A percentile compares a stretch with the other conserved stretches of the same genome.
phyloP scores from a whole-genome alignment of 2,797 vertebrate genomes.

The Alexandromys oeconomus region DNA sequence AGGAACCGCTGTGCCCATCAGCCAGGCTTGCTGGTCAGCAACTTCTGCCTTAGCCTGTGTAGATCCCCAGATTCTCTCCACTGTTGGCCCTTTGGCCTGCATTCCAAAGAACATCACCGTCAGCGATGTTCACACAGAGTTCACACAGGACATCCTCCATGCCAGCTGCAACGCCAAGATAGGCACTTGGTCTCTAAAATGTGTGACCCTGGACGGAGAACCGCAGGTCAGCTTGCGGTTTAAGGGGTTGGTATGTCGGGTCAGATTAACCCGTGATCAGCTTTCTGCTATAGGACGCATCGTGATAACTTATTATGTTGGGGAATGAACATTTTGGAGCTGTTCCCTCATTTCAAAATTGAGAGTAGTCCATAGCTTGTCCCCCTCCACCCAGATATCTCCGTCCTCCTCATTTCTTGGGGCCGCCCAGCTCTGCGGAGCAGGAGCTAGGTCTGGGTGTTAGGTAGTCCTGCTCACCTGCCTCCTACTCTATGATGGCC shows the following conservation, averaged over 20 bases:
- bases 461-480: not conserved
- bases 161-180: not conserved
- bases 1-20: not conserved
- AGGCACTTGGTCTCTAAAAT: not conserved
- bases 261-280: not conserved
- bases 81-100: not conserved
- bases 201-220: not conserved
- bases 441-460: not conserved
- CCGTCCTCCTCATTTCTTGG: not conserved
- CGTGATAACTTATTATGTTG: not conserved
- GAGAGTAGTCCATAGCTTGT: not conserved
- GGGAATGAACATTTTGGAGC: not conserved
- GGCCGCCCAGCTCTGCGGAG: not conserved
- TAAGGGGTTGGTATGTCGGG: not conserved
- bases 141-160: not conserved
- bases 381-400: not conserved
- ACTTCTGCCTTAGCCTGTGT: not conserved
- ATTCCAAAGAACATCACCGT: constrained; percentile 34
- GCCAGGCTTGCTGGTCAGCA: not conserved
- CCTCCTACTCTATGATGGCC: not conserved
- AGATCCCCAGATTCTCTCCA: not conserved
- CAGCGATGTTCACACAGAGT: not conserved
- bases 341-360: not conserved
- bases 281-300: not conserved
- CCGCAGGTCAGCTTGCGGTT: not conserved